Conservation (phyloP, 2,888 invertebrate species). For the Heteromyza rotundicornis region DNA sequence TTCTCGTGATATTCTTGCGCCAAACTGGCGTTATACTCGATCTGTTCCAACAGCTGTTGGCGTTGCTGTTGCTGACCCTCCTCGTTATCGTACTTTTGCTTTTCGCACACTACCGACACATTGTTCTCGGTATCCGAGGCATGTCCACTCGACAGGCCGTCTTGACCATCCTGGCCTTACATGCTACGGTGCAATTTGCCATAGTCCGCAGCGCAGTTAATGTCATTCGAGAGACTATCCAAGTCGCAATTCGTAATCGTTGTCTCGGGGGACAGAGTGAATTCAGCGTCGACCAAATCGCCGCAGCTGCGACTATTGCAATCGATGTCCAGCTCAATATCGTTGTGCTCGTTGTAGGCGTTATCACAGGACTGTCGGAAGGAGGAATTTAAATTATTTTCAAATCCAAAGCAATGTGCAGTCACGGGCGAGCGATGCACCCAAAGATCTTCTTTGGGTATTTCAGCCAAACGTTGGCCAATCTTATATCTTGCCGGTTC, state of each 20-base stretch:
- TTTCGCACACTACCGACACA: slow-evolving; percentile 50
- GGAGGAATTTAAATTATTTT: slow-evolving; percentile 17
- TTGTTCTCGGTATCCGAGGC: slow-evolving; percentile 92
- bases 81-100: slow-evolving; percentile 34
- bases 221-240: slow-evolving; percentile 70
- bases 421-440: slow-evolving; percentile 58
- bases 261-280: slow-evolving; percentile 89
- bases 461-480: slow-evolving; percentile 61
- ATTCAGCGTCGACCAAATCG: slow-evolving; percentile 63
- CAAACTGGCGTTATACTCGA: slow-evolving; percentile 17
- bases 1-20: background rate
- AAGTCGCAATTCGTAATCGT: slow-evolving; percentile 69
- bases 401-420: slow-evolving; percentile 17
- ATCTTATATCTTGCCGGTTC: slow-evolving; percentile 61
- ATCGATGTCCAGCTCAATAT: slow-evolving; percentile 61
- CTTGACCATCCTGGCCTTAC: slow-evolving; percentile 88
- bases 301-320: slow-evolving; percentile 62
- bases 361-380: slow-evolving; percentile 41
- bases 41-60: slow-evolving; percentile 22
- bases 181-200: slow-evolving; percentile 77
- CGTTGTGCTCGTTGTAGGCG: slow-evolving; percentile 57
- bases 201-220: slow-evolving; percentile 65
- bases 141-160: slow-evolving; percentile 92
- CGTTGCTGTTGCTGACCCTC: slow-evolving; percentile 22
- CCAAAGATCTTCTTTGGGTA: slow-evolving; percentile 60